Percentiles rank a stretch among this genome's conserved stretches.
Conservation (phyloP, 2,113 vertebrate species). For the Ciconia stormi region DNA sequence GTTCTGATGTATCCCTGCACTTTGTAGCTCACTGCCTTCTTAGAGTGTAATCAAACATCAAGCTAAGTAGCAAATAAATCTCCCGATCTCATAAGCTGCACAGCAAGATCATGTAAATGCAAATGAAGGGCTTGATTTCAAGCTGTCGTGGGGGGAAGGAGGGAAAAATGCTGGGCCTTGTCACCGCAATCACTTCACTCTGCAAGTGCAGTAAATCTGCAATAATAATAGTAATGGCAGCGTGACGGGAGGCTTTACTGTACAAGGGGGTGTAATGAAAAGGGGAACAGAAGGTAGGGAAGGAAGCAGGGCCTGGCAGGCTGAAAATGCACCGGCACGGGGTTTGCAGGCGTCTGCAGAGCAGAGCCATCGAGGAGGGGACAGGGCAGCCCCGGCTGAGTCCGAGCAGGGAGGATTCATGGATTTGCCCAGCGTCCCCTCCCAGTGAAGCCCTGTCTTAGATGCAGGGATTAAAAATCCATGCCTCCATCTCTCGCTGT, state of each 20-base stretch:
- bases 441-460: background rate
- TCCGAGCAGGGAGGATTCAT: background rate
- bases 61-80: constrained; percentile 93
- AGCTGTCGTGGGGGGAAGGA: constrained; percentile 81
- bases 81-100: constrained; percentile 85
- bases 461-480: background rate
- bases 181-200: constrained; percentile 64
- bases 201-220: constrained; percentile 83
- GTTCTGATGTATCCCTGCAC: constrained; percentile 64
- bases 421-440: background rate
- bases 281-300: constrained; percentile 59
- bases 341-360: background rate
- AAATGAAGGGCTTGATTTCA: constrained; percentile 95
- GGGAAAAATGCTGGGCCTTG: constrained; percentile 67
- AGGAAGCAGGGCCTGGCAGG: background rate
- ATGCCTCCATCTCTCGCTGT: background rate
- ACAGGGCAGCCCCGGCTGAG: background rate
- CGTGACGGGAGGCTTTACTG: constrained; percentile 65
- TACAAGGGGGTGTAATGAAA: constrained; percentile 67
- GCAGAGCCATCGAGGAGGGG: background rate
- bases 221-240: constrained; percentile 78
- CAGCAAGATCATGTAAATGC: constrained; percentile 97
- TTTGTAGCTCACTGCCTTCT: constrained; percentile 72
- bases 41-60: constrained; percentile 90
- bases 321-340: background rate